phyloP scores from a whole-genome alignment of 1,140 invertebrate genomes.

The Atta cephalotes region DNA sequence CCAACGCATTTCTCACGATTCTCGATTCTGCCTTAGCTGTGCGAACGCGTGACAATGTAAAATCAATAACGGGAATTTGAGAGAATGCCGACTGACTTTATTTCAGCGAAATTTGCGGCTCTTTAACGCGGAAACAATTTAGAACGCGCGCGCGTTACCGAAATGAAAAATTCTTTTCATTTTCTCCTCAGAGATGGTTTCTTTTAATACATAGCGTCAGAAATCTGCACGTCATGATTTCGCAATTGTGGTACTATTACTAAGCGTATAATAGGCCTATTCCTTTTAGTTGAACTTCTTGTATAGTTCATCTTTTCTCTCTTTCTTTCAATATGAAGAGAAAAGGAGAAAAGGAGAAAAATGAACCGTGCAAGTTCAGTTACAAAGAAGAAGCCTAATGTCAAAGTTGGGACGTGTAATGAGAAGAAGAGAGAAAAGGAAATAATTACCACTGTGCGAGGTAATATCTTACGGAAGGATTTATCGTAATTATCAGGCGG shows the following conservation, averaged over 20 bases:
- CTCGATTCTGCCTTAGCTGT: background rate
- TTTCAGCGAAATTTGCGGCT: background rate
- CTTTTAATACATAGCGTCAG: background rate
- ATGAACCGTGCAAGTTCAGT: too few species aligned
- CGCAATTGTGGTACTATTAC: background rate
- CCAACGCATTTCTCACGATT: slow-evolving; percentile 12
- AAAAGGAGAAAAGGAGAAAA: too few species aligned
- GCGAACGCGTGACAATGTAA: slow-evolving; percentile 6
- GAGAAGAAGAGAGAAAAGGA: slow-evolving; percentile 3
- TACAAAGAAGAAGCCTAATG: background rate
- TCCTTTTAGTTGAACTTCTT: too few species aligned
- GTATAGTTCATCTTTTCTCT: too few species aligned
- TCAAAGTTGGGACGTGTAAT: slow-evolving; percentile 16
- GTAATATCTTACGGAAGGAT: slow-evolving; percentile 39
- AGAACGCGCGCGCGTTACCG: background rate
- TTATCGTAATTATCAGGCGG: slow-evolving; percentile 37
- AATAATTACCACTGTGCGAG: slow-evolving; percentile 30
- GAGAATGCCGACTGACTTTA: background rate
- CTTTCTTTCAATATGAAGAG: too few species aligned
- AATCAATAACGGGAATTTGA: background rate
- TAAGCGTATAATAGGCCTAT: background rate
- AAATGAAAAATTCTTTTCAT: background rate
- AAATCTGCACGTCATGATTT: background rate
- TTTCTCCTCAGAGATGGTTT: background rate
- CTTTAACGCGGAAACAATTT: background rate